phyloP scores from a whole-genome alignment of 2,113 vertebrate species.

The Sceloporus undulatus region DNA sequence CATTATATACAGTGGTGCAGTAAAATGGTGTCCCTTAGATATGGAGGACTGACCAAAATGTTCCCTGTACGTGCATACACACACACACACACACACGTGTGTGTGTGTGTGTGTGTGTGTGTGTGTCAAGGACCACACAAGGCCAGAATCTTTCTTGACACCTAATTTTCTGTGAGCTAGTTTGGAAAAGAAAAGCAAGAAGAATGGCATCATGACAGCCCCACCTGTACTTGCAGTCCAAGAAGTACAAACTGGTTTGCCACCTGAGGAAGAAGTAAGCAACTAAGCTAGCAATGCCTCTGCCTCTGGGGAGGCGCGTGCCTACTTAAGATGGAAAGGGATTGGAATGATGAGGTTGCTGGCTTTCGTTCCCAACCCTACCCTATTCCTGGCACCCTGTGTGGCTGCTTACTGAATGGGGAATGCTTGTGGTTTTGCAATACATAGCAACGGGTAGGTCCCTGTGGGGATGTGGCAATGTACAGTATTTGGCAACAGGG shows the following conservation, averaged over 20 bases:
- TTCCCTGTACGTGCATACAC: no score
- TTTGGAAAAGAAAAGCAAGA: not conserved
- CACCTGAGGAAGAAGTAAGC: not conserved
- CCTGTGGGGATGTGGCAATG: not conserved
- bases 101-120: no score
- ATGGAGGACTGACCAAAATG: no score
- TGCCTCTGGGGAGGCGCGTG: not conserved
- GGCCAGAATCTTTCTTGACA: not conserved
- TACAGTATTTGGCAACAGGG: not conserved
- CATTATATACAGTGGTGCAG: no score
- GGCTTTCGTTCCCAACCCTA: conserved; percentile 8
- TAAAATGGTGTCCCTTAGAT: no score
- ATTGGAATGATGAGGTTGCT: not conserved
- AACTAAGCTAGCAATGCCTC: not conserved
- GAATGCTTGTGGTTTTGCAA: conserved; percentile 24
- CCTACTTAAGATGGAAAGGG: not conserved
- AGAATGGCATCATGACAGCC: not conserved
- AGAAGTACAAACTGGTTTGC: not conserved
- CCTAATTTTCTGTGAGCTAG: not conserved
- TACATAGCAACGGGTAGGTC: not conserved
- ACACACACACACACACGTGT: no score
- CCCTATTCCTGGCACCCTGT: conserved; percentile 19
- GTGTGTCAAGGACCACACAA: not conserved
- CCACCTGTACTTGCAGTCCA: not conserved
- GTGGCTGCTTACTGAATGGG: conserved; percentile 5